These are phyloP conservation scores for Monopterus albus DNA, from an alignment of 2,113 vertebrate genomes.

Conservation along the genomic window DNA sequence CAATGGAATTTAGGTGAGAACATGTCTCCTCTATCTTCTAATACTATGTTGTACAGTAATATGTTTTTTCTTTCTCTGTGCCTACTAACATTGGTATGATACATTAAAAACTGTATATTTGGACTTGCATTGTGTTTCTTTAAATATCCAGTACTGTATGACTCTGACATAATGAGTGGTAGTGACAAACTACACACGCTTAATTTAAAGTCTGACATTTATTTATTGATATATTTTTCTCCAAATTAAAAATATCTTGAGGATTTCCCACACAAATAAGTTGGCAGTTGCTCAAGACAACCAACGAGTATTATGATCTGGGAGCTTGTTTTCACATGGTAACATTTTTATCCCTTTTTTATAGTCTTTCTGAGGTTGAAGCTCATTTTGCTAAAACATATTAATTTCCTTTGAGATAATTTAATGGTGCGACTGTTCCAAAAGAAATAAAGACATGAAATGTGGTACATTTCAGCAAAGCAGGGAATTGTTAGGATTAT, in stretches of 20 bases:
- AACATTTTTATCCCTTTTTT: slow-evolving; percentile 50
- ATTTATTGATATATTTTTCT: background rate
- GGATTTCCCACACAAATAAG: background rate
- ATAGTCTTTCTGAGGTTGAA: slow-evolving; percentile 36
- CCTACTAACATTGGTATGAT: background rate
- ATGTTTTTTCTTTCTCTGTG: background rate
- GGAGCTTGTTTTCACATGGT: slow-evolving; percentile 19
- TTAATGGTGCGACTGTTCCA: slow-evolving; percentile 14
- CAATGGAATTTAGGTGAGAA: too few relatives aligned
- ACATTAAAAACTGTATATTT: background rate
- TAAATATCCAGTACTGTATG: too few relatives aligned
- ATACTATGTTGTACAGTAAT: too few relatives aligned
- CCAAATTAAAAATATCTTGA: slow-evolving; percentile 10
- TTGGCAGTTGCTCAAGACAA: slow-evolving; percentile 3
- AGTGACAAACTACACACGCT: background rate
- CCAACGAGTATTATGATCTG: slow-evolving; percentile 1
- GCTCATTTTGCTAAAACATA: slow-evolving; percentile 14
- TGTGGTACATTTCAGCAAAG: slow-evolving; percentile 22
- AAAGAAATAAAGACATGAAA: slow-evolving; percentile 9
- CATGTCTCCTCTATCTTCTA: too few relatives aligned
- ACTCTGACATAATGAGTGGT: too few relatives aligned
- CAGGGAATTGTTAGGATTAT: slow-evolving; percentile 33
- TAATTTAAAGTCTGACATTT: background rate
- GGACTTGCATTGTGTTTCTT: background rate
- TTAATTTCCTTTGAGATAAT: slow-evolving; percentile 31